Conservation (phyloP, 2,888 invertebrate genomes). For the Mechanitis mazaeus region DNA sequence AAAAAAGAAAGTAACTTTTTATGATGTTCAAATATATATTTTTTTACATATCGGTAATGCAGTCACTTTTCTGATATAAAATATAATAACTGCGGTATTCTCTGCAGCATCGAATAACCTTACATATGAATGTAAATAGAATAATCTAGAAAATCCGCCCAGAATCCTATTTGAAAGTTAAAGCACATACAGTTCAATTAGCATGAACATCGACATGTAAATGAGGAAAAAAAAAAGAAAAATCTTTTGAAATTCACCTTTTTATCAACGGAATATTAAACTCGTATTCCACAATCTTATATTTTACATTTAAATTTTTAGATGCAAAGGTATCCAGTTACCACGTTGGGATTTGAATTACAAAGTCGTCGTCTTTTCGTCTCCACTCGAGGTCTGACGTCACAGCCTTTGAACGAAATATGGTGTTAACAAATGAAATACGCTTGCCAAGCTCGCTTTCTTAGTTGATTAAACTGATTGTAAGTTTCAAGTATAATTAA, state of each 20-base stretch:
- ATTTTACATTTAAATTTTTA: constrained; percentile 65
- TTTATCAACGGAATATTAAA: constrained; percentile 40
- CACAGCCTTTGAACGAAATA: constrained; percentile 20
- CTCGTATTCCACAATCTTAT: constrained; percentile 55
- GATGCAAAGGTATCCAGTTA: constrained; percentile 31
- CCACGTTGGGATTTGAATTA: constrained; percentile 63
- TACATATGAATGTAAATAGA: constrained; percentile 4
- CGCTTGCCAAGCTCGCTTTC: constrained; percentile 5
- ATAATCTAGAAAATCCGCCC: constrained; percentile 3
- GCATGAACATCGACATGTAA: constrained; percentile 21
- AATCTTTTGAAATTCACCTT: constrained; percentile 28
- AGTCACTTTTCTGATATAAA: neutral
- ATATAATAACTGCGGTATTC: constrained; percentile 1
- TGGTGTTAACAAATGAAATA: constrained; percentile 10
- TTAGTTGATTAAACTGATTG: constrained; percentile 6
- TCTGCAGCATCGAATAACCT: neutral
- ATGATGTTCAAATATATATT: neutral
- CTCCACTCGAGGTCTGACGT: constrained; percentile 40
- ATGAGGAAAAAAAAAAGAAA: constrained; percentile 18
- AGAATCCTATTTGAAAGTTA: constrained; percentile 2
- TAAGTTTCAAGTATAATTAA: constrained; percentile 3
- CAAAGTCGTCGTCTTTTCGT: constrained; percentile 62
- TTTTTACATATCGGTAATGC: neutral
- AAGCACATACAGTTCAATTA: constrained; percentile 16
- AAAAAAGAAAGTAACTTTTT: neutral